phyloP scores from a whole-genome alignment of 2,113 vertebrate genomes.

The Maylandia zebra region DNA sequence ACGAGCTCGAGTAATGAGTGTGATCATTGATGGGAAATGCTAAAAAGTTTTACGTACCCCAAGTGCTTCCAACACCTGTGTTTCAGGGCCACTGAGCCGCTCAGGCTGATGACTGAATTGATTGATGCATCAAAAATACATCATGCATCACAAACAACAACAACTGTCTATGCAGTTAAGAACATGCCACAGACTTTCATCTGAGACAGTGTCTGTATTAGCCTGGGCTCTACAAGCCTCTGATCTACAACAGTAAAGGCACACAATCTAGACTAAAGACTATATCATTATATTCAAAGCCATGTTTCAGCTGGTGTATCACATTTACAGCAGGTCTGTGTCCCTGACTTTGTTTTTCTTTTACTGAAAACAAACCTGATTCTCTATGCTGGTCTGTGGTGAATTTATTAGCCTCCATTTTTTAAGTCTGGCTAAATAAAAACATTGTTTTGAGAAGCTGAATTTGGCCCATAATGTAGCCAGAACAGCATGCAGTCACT shows the following conservation, averaged over 20 bases:
- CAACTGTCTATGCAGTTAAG: background rate
- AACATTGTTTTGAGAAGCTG: background rate
- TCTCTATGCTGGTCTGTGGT: background rate
- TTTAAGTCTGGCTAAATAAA: background rate
- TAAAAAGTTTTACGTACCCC: background rate
- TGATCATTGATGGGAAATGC: background rate
- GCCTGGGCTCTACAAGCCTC: background rate
- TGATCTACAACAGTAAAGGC: background rate
- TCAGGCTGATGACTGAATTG: background rate
- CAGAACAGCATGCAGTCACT: background rate
- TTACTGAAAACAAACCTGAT: background rate
- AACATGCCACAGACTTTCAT: background rate
- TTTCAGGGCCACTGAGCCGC: background rate
- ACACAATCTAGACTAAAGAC: background rate
- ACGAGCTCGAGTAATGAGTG: background rate
- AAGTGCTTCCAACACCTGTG: background rate
- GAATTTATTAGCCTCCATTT: background rate
- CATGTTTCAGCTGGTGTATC: background rate
- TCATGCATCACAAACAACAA: background rate
- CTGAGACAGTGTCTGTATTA: background rate
- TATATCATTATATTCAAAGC: background rate
- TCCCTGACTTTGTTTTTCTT: background rate
- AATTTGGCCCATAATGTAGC: background rate
- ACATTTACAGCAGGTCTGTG: background rate
- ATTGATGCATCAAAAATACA: background rate